Conservation (phyloP, 2,113 vertebrate genomes). For the Ochotona princeps region DNA sequence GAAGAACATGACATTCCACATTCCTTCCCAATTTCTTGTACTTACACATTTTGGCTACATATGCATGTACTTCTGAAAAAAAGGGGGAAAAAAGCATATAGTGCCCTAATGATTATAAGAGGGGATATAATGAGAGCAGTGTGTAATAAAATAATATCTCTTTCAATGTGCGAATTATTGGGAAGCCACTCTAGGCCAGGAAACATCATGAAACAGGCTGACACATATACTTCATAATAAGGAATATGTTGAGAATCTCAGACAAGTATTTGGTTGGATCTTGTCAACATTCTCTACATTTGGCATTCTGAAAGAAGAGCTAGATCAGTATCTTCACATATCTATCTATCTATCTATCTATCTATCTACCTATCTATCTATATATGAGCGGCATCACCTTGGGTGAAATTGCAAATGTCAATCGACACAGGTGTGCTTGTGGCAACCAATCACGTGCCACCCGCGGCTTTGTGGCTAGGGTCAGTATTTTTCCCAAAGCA, state of each 20-base stretch:
- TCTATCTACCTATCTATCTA: too few relatives aligned
- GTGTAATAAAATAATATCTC: constrained; percentile 61
- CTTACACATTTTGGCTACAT: constrained; percentile 39
- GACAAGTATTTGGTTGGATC: constrained; percentile 39
- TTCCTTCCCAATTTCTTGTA: not conserved
- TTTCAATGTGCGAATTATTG: constrained; percentile 24
- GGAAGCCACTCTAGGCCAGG: not conserved
- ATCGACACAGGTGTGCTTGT: not conserved
- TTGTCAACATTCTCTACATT: not conserved
- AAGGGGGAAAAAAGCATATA: constrained; percentile 38
- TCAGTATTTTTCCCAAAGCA: not conserved
- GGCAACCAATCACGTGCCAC: not conserved
- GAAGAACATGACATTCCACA: not conserved
- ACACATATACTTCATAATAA: constrained; percentile 18
- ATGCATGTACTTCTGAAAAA: not conserved
- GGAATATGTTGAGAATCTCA: constrained; percentile 41
- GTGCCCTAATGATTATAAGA: constrained; percentile 26
- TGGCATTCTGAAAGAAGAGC: constrained; percentile 58
- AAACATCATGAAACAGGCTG: constrained; percentile 1
- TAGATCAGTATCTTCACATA: constrained; percentile 30
- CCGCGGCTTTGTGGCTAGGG: not conserved
- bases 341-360: too few relatives aligned
- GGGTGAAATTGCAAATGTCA: fast-evolving
- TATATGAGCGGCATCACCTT: not conserved
- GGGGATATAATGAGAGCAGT: constrained; percentile 54